Percentiles rank a stretch among this genome's conserved stretches.
These are phyloP conservation scores for Epinotia nisella DNA, from an alignment of 2,888 invertebrate genomes.

Conservation along the genomic window DNA sequence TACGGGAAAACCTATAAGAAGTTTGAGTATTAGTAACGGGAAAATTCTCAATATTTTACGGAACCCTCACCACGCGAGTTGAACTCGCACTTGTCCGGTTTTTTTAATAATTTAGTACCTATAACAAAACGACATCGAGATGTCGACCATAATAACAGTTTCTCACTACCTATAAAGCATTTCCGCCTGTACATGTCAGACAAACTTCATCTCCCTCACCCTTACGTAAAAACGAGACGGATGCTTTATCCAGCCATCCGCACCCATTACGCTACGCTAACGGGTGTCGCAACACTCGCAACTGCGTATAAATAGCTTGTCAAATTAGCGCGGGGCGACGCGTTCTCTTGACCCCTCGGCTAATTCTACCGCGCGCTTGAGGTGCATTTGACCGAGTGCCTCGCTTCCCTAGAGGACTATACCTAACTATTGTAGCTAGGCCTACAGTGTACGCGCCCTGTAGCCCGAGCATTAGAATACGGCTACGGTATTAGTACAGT, in stretches of 20 bases:
- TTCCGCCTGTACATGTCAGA: background rate
- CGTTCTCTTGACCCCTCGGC: conserved; percentile 45
- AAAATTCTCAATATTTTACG: too few species aligned
- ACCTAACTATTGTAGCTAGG: background rate
- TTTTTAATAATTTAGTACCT: too few species aligned
- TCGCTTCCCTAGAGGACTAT: conserved; percentile 1
- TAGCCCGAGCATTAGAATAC: too few species aligned
- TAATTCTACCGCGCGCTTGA: conserved; percentile 15
- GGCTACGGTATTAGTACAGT: too few species aligned
- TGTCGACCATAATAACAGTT: too few species aligned
- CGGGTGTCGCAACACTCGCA: conserved; percentile 27
- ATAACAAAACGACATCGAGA: too few species aligned
- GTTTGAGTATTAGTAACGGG: too few species aligned
- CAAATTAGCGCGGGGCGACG: conserved; percentile 39
- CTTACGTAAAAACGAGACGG: background rate
- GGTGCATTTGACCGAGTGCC: background rate
- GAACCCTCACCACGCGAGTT: too few species aligned
- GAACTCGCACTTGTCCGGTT: too few species aligned
- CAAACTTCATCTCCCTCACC: background rate
- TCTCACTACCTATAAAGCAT: too few species aligned
- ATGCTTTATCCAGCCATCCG: conserved; percentile 4
- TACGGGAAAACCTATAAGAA: too few species aligned
- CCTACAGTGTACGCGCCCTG: too few species aligned
- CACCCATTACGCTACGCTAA: background rate
- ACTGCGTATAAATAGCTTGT: conserved; percentile 43